Evolutionary conservation across 2,888 invertebrate genomes (phyloP).

Genomic region (Pristionchus entomophagus): DNA sequence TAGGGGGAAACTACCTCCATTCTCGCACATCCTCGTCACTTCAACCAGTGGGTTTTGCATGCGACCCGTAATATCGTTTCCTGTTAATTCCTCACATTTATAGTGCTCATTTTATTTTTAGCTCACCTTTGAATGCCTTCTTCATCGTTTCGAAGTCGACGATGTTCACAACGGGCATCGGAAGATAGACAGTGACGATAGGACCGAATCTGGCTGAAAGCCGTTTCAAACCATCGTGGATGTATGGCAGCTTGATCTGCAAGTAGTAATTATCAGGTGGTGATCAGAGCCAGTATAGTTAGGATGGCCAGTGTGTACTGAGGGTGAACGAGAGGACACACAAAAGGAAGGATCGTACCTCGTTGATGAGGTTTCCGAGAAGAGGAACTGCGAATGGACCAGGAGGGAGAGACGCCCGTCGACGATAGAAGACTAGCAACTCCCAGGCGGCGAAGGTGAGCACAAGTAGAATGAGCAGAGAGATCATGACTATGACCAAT

Average conservation of each 20-base stretch:
- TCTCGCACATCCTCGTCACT: neutral
- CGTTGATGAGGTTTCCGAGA: constrained; percentile 33
- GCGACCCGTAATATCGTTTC: constrained; percentile 1
- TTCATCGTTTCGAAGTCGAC: constrained; percentile 5
- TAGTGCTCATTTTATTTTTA: neutral
- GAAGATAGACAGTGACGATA: neutral
- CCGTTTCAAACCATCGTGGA: neutral
- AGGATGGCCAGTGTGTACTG: neutral
- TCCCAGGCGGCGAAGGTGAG: neutral
- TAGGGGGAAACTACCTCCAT: neutral
- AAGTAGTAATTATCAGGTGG: neutral
- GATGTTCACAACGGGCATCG: constrained; percentile 19
- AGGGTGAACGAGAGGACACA: too few relatives aligned
- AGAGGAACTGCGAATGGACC: constrained; percentile 27
- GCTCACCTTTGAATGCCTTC: neutral
- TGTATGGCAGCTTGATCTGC: neutral
- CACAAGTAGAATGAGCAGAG: neutral
- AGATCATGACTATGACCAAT: neutral
- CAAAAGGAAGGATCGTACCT: too few relatives aligned
- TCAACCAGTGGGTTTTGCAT: neutral
- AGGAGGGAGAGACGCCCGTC: neutral
- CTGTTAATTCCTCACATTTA: neutral
- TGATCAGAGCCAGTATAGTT: too few relatives aligned
- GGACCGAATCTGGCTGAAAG: neutral
- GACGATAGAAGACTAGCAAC: neutral